Conservation (phyloP, 2,888 invertebrate species). For the Zhuqinia jingwanae region DNA sequence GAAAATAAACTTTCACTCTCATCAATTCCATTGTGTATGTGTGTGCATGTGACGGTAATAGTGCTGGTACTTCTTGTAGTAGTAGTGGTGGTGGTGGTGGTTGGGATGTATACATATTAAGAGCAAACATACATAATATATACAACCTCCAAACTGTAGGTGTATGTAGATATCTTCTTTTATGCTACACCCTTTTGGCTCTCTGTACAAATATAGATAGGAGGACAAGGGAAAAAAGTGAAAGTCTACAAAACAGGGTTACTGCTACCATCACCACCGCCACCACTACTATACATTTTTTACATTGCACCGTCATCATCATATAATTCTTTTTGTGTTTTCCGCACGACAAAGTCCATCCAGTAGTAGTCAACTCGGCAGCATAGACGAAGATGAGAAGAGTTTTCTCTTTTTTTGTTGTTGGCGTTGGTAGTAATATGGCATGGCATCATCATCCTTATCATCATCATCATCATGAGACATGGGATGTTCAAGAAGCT, state of each 20-base stretch:
- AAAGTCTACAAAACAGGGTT: background rate
- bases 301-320: constrained; percentile 46
- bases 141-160: background rate
- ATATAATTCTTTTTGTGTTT: constrained; percentile 35
- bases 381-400: too few species aligned
- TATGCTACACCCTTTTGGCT: background rate
- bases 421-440: background rate
- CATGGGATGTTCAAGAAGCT: background rate
- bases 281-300: background rate
- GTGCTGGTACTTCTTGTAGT: background rate
- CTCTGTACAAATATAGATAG: constrained; percentile 15
- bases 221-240: background rate
- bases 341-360: constrained; percentile 41
- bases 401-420: constrained; percentile 41
- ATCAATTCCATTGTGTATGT: constrained; percentile 69
- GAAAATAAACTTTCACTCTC: constrained; percentile 74
- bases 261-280: constrained; percentile 6
- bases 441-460: constrained; percentile 24
- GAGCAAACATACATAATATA: background rate
- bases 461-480: constrained; percentile 39
- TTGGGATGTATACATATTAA: background rate
- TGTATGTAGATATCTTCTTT: constrained; percentile 46
- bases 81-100: background rate
- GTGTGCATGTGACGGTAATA: constrained; percentile 22
- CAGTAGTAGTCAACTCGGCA: constrained; percentile 31